Evolutionary conservation across 2,888 invertebrate genomes (phyloP).

Genomic region (Lamproptera curius): DNA sequence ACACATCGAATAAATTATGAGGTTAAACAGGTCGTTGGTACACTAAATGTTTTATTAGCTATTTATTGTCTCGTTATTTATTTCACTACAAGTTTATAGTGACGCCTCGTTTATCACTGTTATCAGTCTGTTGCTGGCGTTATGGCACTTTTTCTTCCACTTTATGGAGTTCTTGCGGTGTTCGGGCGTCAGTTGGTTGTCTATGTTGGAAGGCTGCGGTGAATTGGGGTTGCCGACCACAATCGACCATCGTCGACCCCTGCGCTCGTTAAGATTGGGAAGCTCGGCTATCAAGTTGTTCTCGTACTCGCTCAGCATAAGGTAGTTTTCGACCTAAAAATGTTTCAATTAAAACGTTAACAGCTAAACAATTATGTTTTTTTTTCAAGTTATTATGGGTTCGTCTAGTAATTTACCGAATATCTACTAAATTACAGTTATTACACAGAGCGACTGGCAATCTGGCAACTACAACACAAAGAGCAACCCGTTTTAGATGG

Average conservation of each 20-base stretch:
- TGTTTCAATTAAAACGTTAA: too few relatives aligned
- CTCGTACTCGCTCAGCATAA: conserved; percentile 92
- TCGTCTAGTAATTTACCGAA: too few relatives aligned
- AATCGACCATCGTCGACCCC: conserved; percentile 84
- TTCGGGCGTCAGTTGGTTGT: conserved; percentile 59
- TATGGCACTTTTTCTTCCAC: conserved; percentile 74
- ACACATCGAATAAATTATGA: conserved; percentile 77
- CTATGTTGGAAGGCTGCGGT: conserved; percentile 43
- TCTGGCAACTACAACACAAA: too few relatives aligned
- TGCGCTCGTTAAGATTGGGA: conserved; percentile 85
- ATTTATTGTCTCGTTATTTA: conserved; percentile 64
- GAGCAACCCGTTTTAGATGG: too few relatives aligned
- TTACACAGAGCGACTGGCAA: too few relatives aligned
- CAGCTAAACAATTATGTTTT: neutral
- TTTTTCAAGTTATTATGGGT: conserved; percentile 1
- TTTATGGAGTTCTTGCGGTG: conserved; percentile 58
- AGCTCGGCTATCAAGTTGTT: conserved; percentile 89
- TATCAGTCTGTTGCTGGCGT: conserved; percentile 81
- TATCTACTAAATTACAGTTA: too few relatives aligned
- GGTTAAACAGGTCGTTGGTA: conserved; percentile 68
- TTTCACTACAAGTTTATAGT: conserved; percentile 66
- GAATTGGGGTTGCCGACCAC: conserved; percentile 68
- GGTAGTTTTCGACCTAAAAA: conserved; percentile 85
- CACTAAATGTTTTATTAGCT: conserved; percentile 50
- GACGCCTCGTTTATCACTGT: conserved; percentile 88